Evolutionary conservation across 2,888 invertebrate species (phyloP), one percentile per base, ranked within the genome.

Genomic region (Crossocerus cetratus): DNA sequence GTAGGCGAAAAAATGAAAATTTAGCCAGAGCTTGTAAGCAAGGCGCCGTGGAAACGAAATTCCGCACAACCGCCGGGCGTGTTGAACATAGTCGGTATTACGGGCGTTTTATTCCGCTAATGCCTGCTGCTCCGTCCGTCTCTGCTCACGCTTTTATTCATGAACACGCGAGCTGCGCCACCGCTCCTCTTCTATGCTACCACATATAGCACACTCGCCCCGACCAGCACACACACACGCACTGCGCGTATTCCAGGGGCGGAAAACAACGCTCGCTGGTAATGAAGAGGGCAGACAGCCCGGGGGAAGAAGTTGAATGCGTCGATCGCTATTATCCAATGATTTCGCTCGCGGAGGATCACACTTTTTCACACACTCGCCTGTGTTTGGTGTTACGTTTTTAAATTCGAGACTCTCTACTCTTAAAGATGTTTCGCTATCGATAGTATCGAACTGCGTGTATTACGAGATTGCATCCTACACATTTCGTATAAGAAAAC

Each of bases 51-150:
- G 74, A 71, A 77, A 76, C 77, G 76, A 80, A 82, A 82, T 82
- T 80, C 62, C 72, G 70, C 79, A 76, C 80, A 82, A 82, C 74
- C 78, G 76, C 62, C 72, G 72, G 68, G 73, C 80, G 69, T 82
- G 82, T 82, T 82, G 32, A 82, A 82, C 82, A 82, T 71, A 78
- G 72, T 82, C 74, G 74, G 74, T 73, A 78, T 82, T 77, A 82
- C 73, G 77, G 76, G 69, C 72, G 70, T 82, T 82, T 82, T 78
- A 82, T 80, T 80, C 69, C 66, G 69, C 67, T 82, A 82, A 82
- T 82, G 77, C 78, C 74, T 68, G 62, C 64, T 74, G 74, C 75
- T 76, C 68, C 69, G 79, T 81, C 77, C 72, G 75, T 77, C 76
- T 32, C 32, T 78, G 74, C 62, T 78, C 74, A 69, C 76, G 78